Conservation (phyloP, 2,888 invertebrate genomes). For the Ectropis crepuscularia region DNA sequence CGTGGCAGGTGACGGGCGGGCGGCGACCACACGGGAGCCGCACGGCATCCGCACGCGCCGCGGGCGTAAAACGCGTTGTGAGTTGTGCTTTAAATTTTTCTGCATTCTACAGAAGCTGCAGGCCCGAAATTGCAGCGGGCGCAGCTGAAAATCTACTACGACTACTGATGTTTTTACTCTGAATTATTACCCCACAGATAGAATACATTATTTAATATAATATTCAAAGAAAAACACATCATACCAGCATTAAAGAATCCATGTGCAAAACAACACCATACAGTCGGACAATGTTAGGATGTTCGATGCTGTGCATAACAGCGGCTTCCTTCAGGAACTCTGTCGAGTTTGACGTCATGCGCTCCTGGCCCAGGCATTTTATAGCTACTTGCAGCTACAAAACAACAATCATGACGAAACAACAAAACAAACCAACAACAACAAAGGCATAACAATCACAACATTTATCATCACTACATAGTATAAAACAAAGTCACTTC, state of each 20-base stretch:
- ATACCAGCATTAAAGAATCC: conserved; percentile 90
- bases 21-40: no score
- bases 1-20: no score
- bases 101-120: no score
- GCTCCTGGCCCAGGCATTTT: conserved; percentile 96
- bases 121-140: no score
- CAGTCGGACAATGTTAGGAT: conserved; percentile 97
- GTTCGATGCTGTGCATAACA: conserved; percentile 99
- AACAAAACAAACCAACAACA: background rate
- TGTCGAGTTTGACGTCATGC: conserved; percentile 97
- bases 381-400: conserved; percentile 96
- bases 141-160: no score
- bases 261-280: conserved; percentile 98
- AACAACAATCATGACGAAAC: background rate
- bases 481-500: no score
- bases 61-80: no score
- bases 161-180: no score
- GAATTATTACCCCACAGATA: no score
- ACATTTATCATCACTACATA: background rate
- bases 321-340: conserved; percentile 99
- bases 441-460: background rate
- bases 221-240: conserved; percentile 40
- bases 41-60: no score
- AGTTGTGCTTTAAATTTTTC: no score
- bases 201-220: conserved; percentile 1